Conservation (phyloP, 2,888 invertebrate species). For the Coleophora deauratella region DNA sequence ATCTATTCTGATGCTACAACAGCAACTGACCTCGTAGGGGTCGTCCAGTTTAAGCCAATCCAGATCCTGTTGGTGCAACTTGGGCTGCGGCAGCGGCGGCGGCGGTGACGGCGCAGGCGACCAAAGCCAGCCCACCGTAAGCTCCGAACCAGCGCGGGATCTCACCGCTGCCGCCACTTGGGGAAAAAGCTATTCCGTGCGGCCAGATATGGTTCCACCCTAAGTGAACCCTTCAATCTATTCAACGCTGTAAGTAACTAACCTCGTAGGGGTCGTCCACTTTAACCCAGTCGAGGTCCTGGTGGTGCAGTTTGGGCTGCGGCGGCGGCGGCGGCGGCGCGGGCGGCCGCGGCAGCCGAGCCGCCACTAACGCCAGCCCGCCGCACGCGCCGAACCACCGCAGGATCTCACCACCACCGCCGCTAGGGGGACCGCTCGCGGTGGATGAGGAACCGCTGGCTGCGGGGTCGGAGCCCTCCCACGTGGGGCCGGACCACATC, state of each 20-base stretch:
- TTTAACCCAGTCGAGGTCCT: constrained; percentile 78
- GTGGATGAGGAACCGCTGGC: constrained; percentile 3
- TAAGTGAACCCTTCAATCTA: too few species aligned
- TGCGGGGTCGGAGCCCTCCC: constrained; percentile 23
- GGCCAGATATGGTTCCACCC: too few species aligned
- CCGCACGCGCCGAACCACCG: constrained; percentile 92
- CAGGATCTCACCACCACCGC: constrained; percentile 59
- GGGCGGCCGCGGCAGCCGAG: constrained; percentile 90
- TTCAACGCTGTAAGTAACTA: background rate
- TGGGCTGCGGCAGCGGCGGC: constrained; percentile 64
- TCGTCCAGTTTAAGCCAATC: constrained; percentile 80
- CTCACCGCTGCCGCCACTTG: constrained; percentile 22
- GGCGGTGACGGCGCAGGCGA: constrained; percentile 90
- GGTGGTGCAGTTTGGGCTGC: constrained; percentile 69
- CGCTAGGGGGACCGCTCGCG: constrained; percentile 9
- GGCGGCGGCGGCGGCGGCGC: constrained; percentile 79
- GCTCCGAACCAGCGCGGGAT: constrained; percentile 89
- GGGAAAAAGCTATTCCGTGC: too few species aligned
- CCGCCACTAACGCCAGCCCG: constrained; percentile 90
- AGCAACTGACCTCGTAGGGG: constrained; percentile 64
- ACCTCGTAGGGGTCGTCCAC: constrained; percentile 76
- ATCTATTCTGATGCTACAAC: too few species aligned
- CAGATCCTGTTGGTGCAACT: constrained; percentile 71
- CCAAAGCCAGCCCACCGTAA: constrained; percentile 89
- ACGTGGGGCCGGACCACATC: constrained; percentile 32